These are phyloP conservation scores for Catostylus mosaicus DNA, from an alignment of 30 jellyfish, hydroid and myxozoan genomes.

Conservation along the genomic window DNA sequence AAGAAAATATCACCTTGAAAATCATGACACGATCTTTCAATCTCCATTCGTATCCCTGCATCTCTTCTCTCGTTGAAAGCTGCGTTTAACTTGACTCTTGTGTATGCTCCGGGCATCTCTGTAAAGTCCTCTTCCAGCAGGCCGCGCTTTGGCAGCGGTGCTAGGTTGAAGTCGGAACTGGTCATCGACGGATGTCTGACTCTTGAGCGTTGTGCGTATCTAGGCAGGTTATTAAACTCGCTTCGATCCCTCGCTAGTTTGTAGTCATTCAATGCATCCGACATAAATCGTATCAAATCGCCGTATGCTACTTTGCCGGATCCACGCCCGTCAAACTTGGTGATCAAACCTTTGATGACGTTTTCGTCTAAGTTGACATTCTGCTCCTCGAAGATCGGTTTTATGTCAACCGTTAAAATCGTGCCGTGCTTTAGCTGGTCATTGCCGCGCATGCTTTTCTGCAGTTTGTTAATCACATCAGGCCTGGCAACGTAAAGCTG, in stretches of 20 bases:
- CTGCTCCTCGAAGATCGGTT: conserved; percentile 9
- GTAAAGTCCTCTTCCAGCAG: conserved; percentile 50
- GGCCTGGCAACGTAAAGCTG: conserved; percentile 50
- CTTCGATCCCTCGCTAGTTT: conserved; percentile 33
- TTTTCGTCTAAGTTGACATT: conserved; percentile 53
- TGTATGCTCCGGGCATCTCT: conserved; percentile 55
- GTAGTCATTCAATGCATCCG: conserved; percentile 57
- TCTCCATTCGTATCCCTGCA: conserved; percentile 62
- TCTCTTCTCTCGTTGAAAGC: conserved; percentile 74
- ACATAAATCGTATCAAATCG: conserved; percentile 38
- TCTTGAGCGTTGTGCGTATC: conserved; percentile 24
- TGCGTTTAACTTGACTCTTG: conserved; percentile 43
- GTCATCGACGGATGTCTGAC: conserved; percentile 65
- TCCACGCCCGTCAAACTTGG: conserved; percentile 23
- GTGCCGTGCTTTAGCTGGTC: conserved; percentile 56
- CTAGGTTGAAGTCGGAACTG: conserved; percentile 54
- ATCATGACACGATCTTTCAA: conserved; percentile 55
- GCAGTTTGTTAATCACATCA: conserved; percentile 28
- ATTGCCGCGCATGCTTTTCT: conserved; percentile 17
- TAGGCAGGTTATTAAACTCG: conserved; percentile 60
- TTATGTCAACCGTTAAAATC: not conserved
- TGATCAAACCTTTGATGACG: not conserved
- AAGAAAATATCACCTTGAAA: conserved; percentile 32
- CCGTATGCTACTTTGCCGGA: conserved; percentile 36
- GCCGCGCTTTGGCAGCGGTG: conserved; percentile 64